These are phyloP conservation scores for Pithys albifrons DNA, from an alignment of 2,113 vertebrate genomes.

Conservation along the genomic window DNA sequence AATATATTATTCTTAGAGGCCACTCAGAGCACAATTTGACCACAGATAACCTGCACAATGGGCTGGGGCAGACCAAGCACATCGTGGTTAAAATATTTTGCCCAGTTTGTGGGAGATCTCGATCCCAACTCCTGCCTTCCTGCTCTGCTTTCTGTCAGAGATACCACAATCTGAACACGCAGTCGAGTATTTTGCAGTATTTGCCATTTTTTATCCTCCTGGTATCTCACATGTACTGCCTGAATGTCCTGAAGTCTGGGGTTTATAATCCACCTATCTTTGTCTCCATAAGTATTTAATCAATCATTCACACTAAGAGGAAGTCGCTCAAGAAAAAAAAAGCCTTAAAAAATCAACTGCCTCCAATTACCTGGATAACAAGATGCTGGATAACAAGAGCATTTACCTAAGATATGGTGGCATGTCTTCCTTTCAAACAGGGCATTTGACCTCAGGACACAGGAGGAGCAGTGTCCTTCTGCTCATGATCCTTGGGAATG, in stretches of 20 bases:
- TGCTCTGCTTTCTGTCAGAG: neutral
- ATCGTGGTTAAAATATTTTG: neutral
- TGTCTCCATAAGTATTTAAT: neutral
- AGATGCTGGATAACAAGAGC: neutral
- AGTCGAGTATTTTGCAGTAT: neutral
- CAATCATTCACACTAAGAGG: neutral
- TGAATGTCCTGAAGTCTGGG: neutral
- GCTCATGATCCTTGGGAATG: neutral
- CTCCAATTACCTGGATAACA: neutral
- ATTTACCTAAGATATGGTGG: neutral
- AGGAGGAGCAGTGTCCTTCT: neutral
- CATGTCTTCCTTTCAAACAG: neutral
- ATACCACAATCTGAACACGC: rapidly evolving
- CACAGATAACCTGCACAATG: neutral
- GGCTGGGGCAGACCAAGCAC: neutral
- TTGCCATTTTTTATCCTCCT: neutral
- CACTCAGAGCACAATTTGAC: neutral
- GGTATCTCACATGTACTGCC: neutral
- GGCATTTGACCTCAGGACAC: neutral
- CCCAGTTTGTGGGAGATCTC: neutral
- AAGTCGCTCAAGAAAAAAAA: neutral
- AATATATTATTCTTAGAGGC: rapidly evolving
- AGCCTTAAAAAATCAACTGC: neutral
- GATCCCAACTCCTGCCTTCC: neutral
- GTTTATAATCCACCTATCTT: neutral